Percentiles rank a stretch among this genome's conserved stretches.
Conservation (phyloP, 2,888 invertebrate genomes). For the Dasypolia templi region DNA sequence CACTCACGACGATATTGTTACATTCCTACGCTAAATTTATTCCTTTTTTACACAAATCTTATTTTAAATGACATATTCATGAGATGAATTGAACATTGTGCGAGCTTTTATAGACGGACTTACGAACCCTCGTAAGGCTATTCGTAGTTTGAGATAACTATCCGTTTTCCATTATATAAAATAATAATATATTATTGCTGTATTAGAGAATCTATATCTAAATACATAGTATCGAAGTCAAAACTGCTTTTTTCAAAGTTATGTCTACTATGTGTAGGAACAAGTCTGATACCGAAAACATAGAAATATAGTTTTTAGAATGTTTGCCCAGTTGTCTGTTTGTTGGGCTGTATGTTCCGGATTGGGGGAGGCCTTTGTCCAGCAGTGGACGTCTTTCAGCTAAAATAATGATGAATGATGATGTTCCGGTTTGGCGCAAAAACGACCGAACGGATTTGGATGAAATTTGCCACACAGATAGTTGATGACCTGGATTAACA, state of each 20-base stretch:
- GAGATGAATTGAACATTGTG: slow-evolving; percentile 59
- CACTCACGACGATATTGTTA: slow-evolving; percentile 82
- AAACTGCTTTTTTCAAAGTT: neutral
- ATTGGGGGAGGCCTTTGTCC: no score
- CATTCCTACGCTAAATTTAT: slow-evolving; percentile 79
- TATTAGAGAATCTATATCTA: neutral
- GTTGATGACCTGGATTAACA: no score
- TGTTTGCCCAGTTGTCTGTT: neutral
- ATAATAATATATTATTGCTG: slow-evolving; percentile 38
- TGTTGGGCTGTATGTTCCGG: neutral
- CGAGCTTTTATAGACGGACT: slow-evolving; percentile 42
- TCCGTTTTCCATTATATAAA: slow-evolving; percentile 29
- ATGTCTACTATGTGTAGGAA: neutral
- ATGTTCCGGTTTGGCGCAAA: no score
- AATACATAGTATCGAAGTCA: neutral
- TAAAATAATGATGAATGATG: no score
- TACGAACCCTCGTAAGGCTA: slow-evolving; percentile 22
- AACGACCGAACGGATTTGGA: no score
- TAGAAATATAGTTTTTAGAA: neutral
- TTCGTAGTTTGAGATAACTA: slow-evolving; percentile 12
- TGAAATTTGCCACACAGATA: no score
- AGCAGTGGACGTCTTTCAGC: no score
- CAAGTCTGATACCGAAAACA: neutral
- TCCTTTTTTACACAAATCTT: slow-evolving; percentile 81
- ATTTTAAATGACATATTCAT: slow-evolving; percentile 76